Evolutionary conservation across 53 echinoderm and acorn worm species (phyloP), one percentile per base, ranked within the genome.

Genomic region (Temnopleurus reevesii): DNA sequence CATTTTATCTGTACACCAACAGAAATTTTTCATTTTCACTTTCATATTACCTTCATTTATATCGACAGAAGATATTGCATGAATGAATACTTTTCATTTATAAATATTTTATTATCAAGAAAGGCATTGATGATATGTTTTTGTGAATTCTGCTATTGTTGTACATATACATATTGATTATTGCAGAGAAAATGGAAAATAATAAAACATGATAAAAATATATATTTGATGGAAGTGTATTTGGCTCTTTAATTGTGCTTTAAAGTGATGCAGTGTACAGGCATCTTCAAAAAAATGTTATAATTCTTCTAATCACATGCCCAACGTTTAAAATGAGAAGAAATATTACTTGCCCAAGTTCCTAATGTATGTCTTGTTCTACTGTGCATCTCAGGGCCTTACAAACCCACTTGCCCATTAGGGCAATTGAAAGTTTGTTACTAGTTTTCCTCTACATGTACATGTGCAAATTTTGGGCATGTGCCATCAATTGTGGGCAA

Each of bases 161-260:
- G 85, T 85, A 85, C 41, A 85, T 85, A 85, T 85, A 85, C 41
- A 85, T 85, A 85, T 85, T 85, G 59, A 85, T 59, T 85, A 85
- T 60, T 59, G 85, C 85, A 85, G 85, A 60, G 46, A 60, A 85
- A 59, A 34, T 24, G 49, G 44, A 59, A 85, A 85, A 56, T 29
- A 83, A 54, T 47, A 83, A 83, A 83, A 83, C 23, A 55, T 34
- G 81, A 34, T 53, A 83, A 83, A 55, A 83, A 83, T n/a, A 8
- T 33, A 83, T 21, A n/a, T 12, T 29, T 53, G 5, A 12, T 79
- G 7, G 41, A 38, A 28, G 2, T 45, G 24, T 29, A 8, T 17
- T 27, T 24, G 15, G 15, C 46, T 46, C n/a, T 77, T 12, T 49
- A 15, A 12, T 9, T 49, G 49, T 49, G 49, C 15, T 9, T 49